phyloP scores from a whole-genome alignment of 2,113 vertebrate species.

The Parotia lawesii region DNA sequence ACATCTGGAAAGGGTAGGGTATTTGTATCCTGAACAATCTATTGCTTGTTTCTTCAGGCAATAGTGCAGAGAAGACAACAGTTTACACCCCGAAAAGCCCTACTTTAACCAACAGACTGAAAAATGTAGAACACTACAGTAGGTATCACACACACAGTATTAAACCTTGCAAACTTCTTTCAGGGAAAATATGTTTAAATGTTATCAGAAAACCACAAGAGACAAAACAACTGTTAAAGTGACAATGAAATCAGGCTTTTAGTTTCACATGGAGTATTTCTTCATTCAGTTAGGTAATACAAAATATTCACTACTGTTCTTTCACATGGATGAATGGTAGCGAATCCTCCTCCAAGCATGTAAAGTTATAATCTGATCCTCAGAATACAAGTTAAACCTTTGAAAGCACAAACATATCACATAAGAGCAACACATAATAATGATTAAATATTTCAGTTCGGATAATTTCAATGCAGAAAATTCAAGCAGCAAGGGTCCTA shows the following conservation, averaged over 20 bases:
- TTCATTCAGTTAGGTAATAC: neutral
- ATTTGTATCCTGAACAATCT: neutral
- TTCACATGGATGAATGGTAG: conserved; percentile 8
- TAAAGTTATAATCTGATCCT: neutral
- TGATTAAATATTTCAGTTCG: neutral
- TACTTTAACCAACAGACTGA: neutral
- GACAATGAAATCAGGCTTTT: conserved; percentile 35
- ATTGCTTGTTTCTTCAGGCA: neutral
- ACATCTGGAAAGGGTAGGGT: neutral
- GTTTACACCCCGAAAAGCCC: neutral
- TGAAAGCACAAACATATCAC: neutral
- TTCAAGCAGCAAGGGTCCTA: neutral
- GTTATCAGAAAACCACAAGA: conserved; percentile 25
- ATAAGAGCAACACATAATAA: neutral
- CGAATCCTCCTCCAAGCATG: neutral
- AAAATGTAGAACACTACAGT: neutral
- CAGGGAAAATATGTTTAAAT: neutral
- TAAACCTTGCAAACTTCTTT: neutral
- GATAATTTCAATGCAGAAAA: neutral
- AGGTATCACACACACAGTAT: neutral
- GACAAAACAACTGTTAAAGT: conserved; percentile 33
- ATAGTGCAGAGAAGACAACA: neutral
- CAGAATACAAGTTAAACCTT: conserved; percentile 4
- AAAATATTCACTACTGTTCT: conserved; percentile 16
- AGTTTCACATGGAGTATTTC: conserved; percentile 35